These are phyloP conservation scores for Acanthococcus lagerstroemiae DNA, from an alignment of 2,888 invertebrate species.

Conservation along the genomic window DNA sequence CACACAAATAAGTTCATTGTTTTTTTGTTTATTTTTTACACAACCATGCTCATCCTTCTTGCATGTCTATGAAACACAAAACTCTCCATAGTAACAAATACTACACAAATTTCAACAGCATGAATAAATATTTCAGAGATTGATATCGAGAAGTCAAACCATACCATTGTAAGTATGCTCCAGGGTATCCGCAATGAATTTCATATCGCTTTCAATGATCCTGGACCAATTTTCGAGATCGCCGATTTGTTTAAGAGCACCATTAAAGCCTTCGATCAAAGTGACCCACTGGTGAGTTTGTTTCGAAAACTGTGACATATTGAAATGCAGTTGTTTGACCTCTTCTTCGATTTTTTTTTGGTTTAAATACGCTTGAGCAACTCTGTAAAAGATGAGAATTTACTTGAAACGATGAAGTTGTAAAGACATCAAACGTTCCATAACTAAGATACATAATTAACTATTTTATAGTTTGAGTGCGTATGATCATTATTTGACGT, in stretches of 20 bases:
- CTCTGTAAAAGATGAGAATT: too few relatives aligned
- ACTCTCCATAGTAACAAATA: not conserved
- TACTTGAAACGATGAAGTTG: too few relatives aligned
- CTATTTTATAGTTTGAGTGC: too few relatives aligned
- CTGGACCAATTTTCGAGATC: slow-evolving; percentile 98
- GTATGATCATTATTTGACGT: too few relatives aligned
- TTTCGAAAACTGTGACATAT: slow-evolving; percentile 88
- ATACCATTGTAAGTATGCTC: slow-evolving; percentile 83
- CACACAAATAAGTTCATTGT: too few relatives aligned
- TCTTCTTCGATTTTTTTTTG: slow-evolving; percentile 96
- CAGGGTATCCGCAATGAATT: slow-evolving; percentile 78
- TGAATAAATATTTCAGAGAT: not conserved
- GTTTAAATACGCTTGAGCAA: slow-evolving; percentile 95
- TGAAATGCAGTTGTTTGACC: slow-evolving; percentile 87
- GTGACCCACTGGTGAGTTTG: slow-evolving; percentile 96
- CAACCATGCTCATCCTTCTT: too few relatives aligned
- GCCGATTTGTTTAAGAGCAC: slow-evolving; percentile 87
- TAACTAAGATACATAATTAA: too few relatives aligned
- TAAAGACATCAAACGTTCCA: too few relatives aligned
- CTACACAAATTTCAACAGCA: not conserved
- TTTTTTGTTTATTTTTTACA: too few relatives aligned
- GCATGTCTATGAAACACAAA: too few relatives aligned
- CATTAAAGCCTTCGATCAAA: slow-evolving; percentile 76
- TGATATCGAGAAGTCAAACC: too few relatives aligned
- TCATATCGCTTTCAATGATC: slow-evolving; percentile 93